Evolutionary conservation across 2,113 vertebrate species (phyloP).

Genomic region (Stegastes partitus): DNA sequence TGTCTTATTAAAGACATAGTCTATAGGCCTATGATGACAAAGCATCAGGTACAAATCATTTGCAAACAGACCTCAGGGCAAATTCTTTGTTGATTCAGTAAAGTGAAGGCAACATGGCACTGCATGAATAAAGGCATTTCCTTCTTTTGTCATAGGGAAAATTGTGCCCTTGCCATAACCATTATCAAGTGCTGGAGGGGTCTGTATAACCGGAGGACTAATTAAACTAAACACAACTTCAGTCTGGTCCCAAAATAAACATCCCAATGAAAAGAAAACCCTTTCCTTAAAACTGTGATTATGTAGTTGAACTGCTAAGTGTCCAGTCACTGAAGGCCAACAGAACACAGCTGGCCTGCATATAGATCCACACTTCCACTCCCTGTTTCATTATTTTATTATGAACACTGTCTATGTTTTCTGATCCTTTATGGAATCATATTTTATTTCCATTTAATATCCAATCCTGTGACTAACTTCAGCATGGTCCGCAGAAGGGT

Average conservation of each 20-base stretch:
- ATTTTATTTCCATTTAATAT: neutral
- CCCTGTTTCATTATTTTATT: neutral
- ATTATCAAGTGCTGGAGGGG: slow-evolving; percentile 13
- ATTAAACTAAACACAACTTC: slow-evolving; percentile 8
- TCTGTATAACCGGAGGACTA: neutral
- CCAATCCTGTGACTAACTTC: neutral
- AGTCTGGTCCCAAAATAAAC: too few relatives aligned
- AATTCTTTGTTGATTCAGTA: slow-evolving; percentile 7
- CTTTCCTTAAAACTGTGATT: neutral
- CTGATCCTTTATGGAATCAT: too few relatives aligned
- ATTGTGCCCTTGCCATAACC: slow-evolving; percentile 18
- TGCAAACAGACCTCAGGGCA: neutral
- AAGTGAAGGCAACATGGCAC: slow-evolving; percentile 4
- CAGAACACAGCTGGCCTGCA: neutral
- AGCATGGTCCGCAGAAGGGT: neutral
- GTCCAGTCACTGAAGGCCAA: neutral
- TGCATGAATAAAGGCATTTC: slow-evolving; percentile 39
- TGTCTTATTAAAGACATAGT: neutral
- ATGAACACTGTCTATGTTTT: neutral
- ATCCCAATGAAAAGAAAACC: too few relatives aligned
- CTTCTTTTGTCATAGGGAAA: slow-evolving; percentile 42
- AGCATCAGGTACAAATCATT: slow-evolving; percentile 27
- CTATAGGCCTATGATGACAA: slow-evolving; percentile 18
- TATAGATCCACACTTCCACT: neutral
- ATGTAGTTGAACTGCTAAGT: neutral